A percentile compares a stretch with the other conserved stretches of the same genome.
These are phyloP conservation scores for Callospermophilus lateralis DNA, from an alignment of 2,113 vertebrate genomes.

Conservation along the genomic window DNA sequence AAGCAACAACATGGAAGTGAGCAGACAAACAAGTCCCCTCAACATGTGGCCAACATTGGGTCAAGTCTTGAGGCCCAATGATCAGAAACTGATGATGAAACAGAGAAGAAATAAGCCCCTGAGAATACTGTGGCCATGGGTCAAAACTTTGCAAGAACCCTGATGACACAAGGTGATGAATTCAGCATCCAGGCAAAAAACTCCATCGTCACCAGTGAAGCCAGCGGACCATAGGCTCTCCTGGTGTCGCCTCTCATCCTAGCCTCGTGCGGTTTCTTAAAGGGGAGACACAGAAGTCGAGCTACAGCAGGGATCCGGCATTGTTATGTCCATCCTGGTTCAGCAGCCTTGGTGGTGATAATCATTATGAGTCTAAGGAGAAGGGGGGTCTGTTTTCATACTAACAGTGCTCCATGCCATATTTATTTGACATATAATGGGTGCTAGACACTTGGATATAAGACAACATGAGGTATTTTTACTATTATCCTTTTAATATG, in stretches of 20 bases:
- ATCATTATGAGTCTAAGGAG: background rate
- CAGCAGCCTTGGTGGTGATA: background rate
- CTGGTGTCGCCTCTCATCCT: background rate
- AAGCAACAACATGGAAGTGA: background rate
- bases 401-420: background rate
- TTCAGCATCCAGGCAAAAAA: background rate
- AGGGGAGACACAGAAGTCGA: background rate
- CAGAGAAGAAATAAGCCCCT: too few relatives aligned
- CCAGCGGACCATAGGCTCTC: too few relatives aligned
- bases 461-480: background rate
- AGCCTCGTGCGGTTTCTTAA: background rate
- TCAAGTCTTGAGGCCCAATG: background rate
- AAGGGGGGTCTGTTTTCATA: background rate
- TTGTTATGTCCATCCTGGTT: background rate
- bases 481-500: slow-evolving; percentile 18
- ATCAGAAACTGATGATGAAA: background rate
- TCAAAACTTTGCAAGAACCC: background rate
- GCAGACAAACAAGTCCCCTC: background rate
- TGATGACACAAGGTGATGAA: background rate
- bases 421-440: background rate
- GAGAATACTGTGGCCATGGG: too few relatives aligned
- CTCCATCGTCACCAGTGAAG: too few relatives aligned
- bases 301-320: background rate
- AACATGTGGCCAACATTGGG: accelerated
- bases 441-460: background rate